phyloP scores from a whole-genome alignment of 2,113 vertebrate genomes.

The Rhinolophus sinicus region DNA sequence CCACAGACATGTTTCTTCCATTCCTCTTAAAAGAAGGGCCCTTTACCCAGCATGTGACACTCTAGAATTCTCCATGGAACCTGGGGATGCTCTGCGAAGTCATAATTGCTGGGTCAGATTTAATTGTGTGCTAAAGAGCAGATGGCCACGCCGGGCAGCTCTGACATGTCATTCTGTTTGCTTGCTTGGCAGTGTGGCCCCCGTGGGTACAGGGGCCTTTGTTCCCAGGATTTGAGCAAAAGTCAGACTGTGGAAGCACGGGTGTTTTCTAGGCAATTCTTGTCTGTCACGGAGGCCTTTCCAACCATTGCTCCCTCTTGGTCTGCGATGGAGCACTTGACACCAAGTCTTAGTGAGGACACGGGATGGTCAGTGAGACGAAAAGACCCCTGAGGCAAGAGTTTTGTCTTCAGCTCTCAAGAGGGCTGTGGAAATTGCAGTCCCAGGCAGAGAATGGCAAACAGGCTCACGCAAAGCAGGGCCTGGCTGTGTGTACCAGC shows the following conservation, averaged over 20 bases:
- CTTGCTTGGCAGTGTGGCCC: fast-evolving
- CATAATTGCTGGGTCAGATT: not conserved
- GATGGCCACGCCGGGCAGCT: not conserved
- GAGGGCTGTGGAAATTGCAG: not conserved
- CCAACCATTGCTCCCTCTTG: not conserved
- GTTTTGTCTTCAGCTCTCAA: not conserved
- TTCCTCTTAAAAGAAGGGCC: not conserved
- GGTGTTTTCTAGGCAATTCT: not conserved
- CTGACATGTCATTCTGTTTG: not conserved
- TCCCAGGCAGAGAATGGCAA: not conserved
- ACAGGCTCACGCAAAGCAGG: not conserved
- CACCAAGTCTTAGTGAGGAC: not conserved
- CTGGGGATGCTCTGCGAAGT: not conserved
- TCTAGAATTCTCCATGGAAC: not conserved
- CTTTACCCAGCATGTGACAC: fast-evolving
- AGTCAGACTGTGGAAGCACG: not conserved
- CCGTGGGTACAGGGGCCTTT: not conserved
- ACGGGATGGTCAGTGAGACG: fast-evolving
- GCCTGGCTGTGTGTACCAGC: not conserved
- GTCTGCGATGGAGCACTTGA: not conserved
- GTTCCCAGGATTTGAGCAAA: not conserved
- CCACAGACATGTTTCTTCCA: not conserved
- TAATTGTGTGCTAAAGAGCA: not conserved
- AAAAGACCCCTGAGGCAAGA: too few species aligned
- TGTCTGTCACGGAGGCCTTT: fast-evolving